Conservation (phyloP, 2,113 vertebrate genomes). For the Syngnathoides biaculeatus region DNA sequence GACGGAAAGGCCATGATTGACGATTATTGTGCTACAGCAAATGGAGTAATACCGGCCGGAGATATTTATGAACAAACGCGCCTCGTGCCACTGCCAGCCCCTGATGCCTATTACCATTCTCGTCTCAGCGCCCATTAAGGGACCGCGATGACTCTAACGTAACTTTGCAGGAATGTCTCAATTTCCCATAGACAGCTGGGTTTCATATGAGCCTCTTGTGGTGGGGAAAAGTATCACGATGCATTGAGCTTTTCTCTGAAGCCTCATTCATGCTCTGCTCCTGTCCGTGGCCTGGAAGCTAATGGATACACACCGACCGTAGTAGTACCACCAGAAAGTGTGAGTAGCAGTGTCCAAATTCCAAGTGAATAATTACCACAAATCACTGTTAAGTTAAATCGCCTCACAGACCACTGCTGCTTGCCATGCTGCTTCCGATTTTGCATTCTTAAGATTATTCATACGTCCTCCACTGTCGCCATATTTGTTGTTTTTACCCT, state of each 20-base stretch:
- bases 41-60: slow-evolving; percentile 69
- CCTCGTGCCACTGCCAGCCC: slow-evolving; percentile 58
- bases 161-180: slow-evolving; percentile 43
- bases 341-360: background rate
- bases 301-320: background rate
- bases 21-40: slow-evolving; percentile 70
- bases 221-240: background rate
- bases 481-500: background rate
- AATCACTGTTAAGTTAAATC: background rate
- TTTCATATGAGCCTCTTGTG: slow-evolving; percentile 30
- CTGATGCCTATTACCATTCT: slow-evolving; percentile 55
- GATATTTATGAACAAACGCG: slow-evolving; percentile 78
- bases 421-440: background rate
- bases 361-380: background rate
- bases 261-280: background rate
- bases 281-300: background rate
- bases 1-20: slow-evolving; percentile 66
- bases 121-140: slow-evolving; percentile 57
- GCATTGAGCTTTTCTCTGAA: background rate
- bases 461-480: background rate
- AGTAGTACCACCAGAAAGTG: background rate
- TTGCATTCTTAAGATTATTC: background rate
- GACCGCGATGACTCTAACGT: slow-evolving; percentile 48
- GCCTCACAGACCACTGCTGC: background rate
- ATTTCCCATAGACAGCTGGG: slow-evolving; percentile 42